Base-by-base conservation (phyloP, 2,797 vertebrate species). In the Myotis findleyi region DNA sequence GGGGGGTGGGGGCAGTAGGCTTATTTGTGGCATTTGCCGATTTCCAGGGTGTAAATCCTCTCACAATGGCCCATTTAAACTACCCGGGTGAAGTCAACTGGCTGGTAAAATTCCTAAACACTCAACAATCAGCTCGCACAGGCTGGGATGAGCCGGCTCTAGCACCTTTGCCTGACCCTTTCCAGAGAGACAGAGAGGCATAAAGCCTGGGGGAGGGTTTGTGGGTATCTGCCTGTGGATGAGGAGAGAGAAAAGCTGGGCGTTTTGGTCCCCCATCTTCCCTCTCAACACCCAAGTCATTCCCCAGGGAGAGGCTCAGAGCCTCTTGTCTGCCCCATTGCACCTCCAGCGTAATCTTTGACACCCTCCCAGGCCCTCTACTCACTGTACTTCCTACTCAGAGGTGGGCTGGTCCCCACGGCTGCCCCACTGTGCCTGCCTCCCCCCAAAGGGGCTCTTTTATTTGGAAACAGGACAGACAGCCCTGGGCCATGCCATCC, bases 31-130 rank as follows among this genome's bases (percentile, higher is more conserved):
- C 64, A 23, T 76, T 55, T 88, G 93, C 82, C 84, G 33, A 12
- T 93, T 95, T 87, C 88, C 25, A 1, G 66, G 77, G 89, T 66
- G n/a, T 92, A 73, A 95, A 27, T 71, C 68, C 73, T 96, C 95
- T 87, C n/a, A 18, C 21, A 18, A 49, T 41, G 57, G 91, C 73
- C 87, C 81, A 7, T 55, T 87, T 49, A 59, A 75, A 68, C 53
- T 44, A 55, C 33, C 36, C 69, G 17, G 11, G 38, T 49, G 66
- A 96, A 93, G 64, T 83, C 59, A 91, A 30, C 71, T 10, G 59
- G 81, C 83, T 90, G 30, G 86, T 83, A 87, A 62, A 17, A 84
- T 69, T 89, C 83, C 87, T 30, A 38, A 75, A 82, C 85, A 49
- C 36, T 75, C 66, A 76, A 76, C 57, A 33, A 62, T 80, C 47